Evolutionary conservation across 2,888 invertebrate genomes (phyloP).

Genomic region (Drosophila kuntzei): DNA sequence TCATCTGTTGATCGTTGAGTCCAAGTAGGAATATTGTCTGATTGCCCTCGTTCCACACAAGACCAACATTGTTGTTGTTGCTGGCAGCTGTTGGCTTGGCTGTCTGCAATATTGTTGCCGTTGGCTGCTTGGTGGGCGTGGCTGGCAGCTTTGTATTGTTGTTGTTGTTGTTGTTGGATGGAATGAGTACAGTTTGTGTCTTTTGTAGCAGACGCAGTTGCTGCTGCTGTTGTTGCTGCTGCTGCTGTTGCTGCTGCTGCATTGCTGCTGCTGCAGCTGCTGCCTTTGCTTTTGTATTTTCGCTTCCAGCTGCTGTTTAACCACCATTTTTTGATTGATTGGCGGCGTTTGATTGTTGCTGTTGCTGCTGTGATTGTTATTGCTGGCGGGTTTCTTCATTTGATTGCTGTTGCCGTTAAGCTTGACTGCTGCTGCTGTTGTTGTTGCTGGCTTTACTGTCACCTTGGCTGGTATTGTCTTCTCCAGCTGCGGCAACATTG

Average conservation of each 20-base stretch:
- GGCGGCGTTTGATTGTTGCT: conserved; percentile 60
- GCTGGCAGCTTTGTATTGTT: conserved; percentile 61
- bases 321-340: conserved; percentile 86
- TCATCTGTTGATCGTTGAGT: conserved; percentile 85
- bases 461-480: conserved; percentile 74
- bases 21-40: conserved; percentile 87
- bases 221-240: conserved; percentile 74
- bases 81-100: conserved; percentile 46
- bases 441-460: conserved; percentile 66
- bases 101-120: conserved; percentile 63
- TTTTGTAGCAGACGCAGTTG: conserved; percentile 83
- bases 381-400: conserved; percentile 40
- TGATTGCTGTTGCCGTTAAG: conserved; percentile 53
- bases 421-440: conserved; percentile 38
- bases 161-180: conserved; percentile 82
- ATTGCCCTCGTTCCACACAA: conserved; percentile 89
- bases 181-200: conserved; percentile 87
- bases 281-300: conserved; percentile 87
- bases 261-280: conserved; percentile 80
- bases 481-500: conserved; percentile 76
- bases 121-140: no score
- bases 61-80: conserved; percentile 86
- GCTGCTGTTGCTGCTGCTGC: conserved; percentile 71
- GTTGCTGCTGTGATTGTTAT: conserved; percentile 34
- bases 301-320: conserved; percentile 90